Evolutionary conservation across 2,113 vertebrate genomes (phyloP).

Genomic region (Sinocyclocheilus grahami): DNA sequence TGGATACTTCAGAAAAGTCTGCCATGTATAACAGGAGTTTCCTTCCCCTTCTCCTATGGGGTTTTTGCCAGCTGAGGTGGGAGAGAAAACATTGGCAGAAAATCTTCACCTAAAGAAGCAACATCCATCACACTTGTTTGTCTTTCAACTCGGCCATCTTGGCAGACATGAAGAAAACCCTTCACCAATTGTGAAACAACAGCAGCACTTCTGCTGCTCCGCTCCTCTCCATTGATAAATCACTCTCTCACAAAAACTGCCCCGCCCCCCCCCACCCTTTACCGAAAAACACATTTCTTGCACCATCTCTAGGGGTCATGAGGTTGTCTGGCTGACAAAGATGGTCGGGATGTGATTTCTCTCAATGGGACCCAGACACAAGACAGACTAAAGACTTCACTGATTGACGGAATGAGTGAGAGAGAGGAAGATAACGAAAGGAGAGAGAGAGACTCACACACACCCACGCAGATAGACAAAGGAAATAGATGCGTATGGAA

Average conservation of each 20-base stretch:
- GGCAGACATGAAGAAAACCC: slow-evolving; percentile 34
- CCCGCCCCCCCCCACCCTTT: background rate
- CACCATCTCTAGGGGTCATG: slow-evolving; percentile 29
- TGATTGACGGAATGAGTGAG: slow-evolving; percentile 15
- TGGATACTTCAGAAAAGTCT: slow-evolving; percentile 11
- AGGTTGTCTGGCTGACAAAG: slow-evolving; percentile 51
- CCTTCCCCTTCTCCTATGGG: slow-evolving; percentile 32
- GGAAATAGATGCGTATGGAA: slow-evolving; percentile 16
- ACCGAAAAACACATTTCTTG: slow-evolving; percentile 37
- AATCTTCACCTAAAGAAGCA: slow-evolving; percentile 27
- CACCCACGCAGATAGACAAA: slow-evolving; percentile 25
- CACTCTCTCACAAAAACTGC: background rate
- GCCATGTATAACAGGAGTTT: slow-evolving; percentile 14
- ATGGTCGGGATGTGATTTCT: slow-evolving; percentile 14
- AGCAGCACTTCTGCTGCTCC: slow-evolving; percentile 33
- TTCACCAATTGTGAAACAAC: slow-evolving; percentile 56
- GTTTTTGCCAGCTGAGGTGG: background rate
- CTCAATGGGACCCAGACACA: slow-evolving; percentile 36
- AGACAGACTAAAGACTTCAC: slow-evolving; percentile 34
- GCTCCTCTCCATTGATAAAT: slow-evolving; percentile 38
- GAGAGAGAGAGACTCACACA: background rate
- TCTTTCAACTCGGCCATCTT: slow-evolving; percentile 57
- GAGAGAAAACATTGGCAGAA: slow-evolving; percentile 60
- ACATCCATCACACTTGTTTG: slow-evolving; percentile 71
- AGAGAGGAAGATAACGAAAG: background rate